A percentile compares a stretch with the other conserved stretches of the same genome.
Evolutionary conservation across 2,797 vertebrate genomes (phyloP).

Genomic region (Chloroceryle amazona): DNA sequence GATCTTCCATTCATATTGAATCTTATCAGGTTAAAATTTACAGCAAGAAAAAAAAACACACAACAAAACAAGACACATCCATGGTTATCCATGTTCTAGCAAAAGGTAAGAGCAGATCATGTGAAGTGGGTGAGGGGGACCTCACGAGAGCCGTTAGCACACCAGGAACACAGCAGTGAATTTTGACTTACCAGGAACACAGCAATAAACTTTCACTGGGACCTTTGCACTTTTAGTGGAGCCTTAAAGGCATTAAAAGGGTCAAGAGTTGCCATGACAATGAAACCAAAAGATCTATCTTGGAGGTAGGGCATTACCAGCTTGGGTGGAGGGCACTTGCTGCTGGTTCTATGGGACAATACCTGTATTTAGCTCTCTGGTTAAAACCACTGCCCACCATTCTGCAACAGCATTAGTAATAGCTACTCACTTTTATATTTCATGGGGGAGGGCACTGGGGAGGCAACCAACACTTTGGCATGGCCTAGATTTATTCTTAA

Average conservation of each 20-base stretch:
- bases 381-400: not conserved
- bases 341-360: not conserved
- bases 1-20: not conserved
- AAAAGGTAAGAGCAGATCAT: not conserved
- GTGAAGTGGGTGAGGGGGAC: not conserved
- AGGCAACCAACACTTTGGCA: not conserved
- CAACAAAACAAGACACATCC: not conserved
- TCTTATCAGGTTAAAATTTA: not conserved
- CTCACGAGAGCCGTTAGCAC: fast-evolving
- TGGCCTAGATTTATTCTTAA: not conserved
- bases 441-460: not conserved
- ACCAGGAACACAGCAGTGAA: not conserved
- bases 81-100: not conserved
- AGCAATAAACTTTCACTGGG: not conserved
- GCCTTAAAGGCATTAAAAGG: not conserved
- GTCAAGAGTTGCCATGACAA: not conserved
- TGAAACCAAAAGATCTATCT: not conserved
- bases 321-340: not conserved
- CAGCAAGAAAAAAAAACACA: not conserved
- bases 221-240: not conserved
- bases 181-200: not conserved
- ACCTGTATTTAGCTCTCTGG: not conserved
- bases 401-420: not conserved
- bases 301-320: not conserved
- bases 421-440: not conserved